These are phyloP conservation scores for Ondatra zibethicus DNA, from an alignment of 2,113 vertebrate species.

Conservation along the genomic window DNA sequence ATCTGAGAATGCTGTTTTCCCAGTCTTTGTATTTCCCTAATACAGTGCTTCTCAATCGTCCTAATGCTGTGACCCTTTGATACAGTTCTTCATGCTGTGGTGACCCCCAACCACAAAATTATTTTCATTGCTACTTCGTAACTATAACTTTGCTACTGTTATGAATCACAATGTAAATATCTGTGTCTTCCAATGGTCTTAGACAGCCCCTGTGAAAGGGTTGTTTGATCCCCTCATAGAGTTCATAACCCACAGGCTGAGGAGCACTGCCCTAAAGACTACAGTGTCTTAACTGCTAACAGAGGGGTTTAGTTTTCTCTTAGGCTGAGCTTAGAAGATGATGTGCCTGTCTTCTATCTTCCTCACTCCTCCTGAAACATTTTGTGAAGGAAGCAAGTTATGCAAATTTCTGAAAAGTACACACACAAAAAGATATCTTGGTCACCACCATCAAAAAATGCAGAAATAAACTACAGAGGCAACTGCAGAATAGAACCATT, in stretches of 20 bases:
- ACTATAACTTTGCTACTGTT: not conserved
- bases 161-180: not conserved
- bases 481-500: not conserved
- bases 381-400: conserved; percentile 21
- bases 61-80: not conserved
- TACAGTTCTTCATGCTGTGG: not conserved
- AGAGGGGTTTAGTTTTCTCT: not conserved
- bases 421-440: conserved; percentile 20
- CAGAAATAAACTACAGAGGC: not conserved
- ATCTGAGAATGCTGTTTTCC: not conserved
- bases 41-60: not conserved
- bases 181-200: not conserved
- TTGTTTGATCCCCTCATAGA: no score
- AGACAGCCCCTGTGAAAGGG: not conserved
- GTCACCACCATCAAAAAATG: not conserved
- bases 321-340: not conserved
- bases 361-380: not conserved
- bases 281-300: not conserved
- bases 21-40: not conserved
- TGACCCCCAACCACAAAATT: not conserved
- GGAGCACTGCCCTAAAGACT: not conserved
- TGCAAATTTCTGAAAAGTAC: not conserved
- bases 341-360: not conserved
- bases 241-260: not conserved
- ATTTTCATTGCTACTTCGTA: not conserved